phyloP scores from a whole-genome alignment of 1,140 invertebrate genomes.

The Panagrolaimus sp. region DNA sequence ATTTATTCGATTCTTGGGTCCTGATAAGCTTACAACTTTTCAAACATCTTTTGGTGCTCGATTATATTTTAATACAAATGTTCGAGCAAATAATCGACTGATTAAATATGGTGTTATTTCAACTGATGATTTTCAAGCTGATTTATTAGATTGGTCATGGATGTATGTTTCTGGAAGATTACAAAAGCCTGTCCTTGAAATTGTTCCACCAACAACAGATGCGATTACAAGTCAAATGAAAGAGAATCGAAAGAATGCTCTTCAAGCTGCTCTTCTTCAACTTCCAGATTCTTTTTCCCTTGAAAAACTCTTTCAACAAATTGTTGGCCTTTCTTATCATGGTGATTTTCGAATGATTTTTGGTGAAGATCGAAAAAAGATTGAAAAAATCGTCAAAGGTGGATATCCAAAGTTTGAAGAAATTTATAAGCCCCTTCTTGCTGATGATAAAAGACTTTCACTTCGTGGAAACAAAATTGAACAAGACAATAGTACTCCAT shows the following conservation, averaged over 20 bases:
- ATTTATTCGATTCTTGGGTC: constrained; percentile 66
- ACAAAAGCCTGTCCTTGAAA: constrained; percentile 81
- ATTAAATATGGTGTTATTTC: constrained; percentile 96
- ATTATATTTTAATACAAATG: constrained; percentile 89
- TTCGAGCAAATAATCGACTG: constrained; percentile 68
- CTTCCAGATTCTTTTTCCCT: constrained; percentile 83
- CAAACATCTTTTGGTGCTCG: constrained; percentile 80
- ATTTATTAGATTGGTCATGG: constrained; percentile 85
- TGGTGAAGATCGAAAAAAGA: constrained; percentile 92
- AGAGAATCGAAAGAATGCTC: constrained; percentile 77
- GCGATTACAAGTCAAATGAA: constrained; percentile 57
- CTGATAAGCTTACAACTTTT: constrained; percentile 71
- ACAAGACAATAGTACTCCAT: constrained; percentile 72
- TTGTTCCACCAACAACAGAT: constrained; percentile 33
- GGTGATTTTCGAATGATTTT: constrained; percentile 90
- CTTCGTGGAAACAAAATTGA: constrained; percentile 40
- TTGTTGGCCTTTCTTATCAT: constrained; percentile 83
- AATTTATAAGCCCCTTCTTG: constrained; percentile 70
- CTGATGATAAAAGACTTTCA: constrained; percentile 53
- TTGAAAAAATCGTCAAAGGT: constrained; percentile 72
- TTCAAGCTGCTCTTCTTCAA: constrained; percentile 77
- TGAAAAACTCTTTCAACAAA: constrained; percentile 76
- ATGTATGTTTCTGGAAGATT: constrained; percentile 87
- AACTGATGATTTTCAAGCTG: constrained; percentile 73
- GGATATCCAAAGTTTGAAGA: constrained; percentile 73